Evolutionary conservation across 2,888 invertebrate species (phyloP).

Genomic region (Nesidiocoris tenuis): DNA sequence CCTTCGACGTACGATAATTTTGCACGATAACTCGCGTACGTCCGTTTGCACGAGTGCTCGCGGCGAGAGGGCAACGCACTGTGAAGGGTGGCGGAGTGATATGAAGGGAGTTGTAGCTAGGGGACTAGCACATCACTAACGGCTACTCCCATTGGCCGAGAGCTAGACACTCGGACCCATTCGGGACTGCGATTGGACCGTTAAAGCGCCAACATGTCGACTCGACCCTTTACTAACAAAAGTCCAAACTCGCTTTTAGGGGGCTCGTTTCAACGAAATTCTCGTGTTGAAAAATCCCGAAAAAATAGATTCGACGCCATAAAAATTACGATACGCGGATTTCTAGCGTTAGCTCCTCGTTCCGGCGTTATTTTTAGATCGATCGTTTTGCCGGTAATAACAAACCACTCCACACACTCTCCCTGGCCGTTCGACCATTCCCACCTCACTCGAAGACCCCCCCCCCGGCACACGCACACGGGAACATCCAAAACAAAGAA

Average conservation of each 20-base stretch:
- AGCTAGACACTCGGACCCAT: neutral
- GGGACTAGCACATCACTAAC: neutral
- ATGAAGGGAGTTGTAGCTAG: neutral
- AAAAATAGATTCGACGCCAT: constrained; percentile 19
- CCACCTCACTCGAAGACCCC: constrained; percentile 3
- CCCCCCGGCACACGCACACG: neutral
- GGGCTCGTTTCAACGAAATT: neutral
- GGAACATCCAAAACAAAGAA: neutral
- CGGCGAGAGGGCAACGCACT: constrained; percentile 1
- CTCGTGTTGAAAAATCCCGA: neutral
- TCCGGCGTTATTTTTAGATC: constrained; percentile 7
- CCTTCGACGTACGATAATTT: too few relatives aligned
- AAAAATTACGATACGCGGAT: constrained; percentile 8
- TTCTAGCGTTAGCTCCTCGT: neutral
- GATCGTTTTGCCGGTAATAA: constrained; percentile 43
- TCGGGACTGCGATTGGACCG: constrained; percentile 2
- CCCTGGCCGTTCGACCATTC: too few relatives aligned
- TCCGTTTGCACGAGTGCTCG: neutral
- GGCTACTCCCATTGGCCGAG: neutral
- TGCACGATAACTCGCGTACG: too few relatives aligned
- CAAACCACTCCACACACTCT: constrained; percentile 42
- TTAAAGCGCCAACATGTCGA: constrained; percentile 29
- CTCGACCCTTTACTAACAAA: neutral
- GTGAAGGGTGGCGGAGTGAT: neutral
- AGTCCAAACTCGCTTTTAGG: neutral